These are phyloP conservation scores for Pogonognathellus flavescens DNA, from an alignment of 1,140 invertebrate species.

Conservation along the genomic window DNA sequence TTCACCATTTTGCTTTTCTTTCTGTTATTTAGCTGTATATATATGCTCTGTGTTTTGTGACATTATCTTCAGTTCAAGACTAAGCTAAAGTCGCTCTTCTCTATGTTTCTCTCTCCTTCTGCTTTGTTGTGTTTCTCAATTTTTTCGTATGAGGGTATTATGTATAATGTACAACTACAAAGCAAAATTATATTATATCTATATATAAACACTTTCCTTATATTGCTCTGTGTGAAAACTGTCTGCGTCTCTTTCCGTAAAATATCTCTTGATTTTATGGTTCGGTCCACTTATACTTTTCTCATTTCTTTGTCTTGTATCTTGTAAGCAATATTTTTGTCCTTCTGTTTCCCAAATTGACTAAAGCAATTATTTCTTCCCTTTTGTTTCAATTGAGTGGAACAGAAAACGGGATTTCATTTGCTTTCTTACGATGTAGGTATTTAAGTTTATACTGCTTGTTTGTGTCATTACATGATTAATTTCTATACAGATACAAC, in stretches of 20 bases:
- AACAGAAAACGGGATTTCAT: background rate
- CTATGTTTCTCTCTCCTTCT: conserved; percentile 20
- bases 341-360: conserved; percentile 15
- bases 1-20: conserved; percentile 7
- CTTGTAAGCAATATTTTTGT: background rate
- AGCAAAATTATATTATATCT: background rate
- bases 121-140: conserved; percentile 28
- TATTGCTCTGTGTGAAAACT: background rate
- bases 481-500: too few relatives aligned
- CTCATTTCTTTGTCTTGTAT: background rate
- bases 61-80: conserved; percentile 27
- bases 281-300: conserved; percentile 34
- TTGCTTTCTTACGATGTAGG: background rate
- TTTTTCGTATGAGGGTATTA: conserved; percentile 30
- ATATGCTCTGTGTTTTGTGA: conserved; percentile 22
- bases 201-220: background rate
- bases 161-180: background rate
- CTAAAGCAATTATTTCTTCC: conserved; percentile 11
- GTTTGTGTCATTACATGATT: too few relatives aligned
- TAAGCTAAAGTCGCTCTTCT: conserved; percentile 28
- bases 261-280: conserved; percentile 22
- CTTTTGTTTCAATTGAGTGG: conserved; percentile 11
- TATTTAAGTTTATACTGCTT: too few relatives aligned
- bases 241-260: background rate
- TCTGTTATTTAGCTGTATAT: background rate